phyloP scores from a whole-genome alignment of 2,113 vertebrate species.

The Salvelinus fontinalis region DNA sequence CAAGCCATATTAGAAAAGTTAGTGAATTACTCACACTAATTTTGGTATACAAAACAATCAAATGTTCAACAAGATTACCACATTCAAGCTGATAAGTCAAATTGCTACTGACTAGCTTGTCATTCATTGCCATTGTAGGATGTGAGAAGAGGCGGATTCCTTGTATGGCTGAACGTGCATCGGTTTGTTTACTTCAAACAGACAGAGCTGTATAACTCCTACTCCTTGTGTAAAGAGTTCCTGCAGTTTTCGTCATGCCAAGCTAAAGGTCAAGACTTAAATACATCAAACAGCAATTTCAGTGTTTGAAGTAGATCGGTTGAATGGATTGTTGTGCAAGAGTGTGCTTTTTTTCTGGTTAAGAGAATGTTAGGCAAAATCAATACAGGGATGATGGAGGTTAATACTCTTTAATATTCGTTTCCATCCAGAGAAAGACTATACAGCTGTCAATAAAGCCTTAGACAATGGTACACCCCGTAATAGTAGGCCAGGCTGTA shows the following conservation, averaged over 20 bases:
- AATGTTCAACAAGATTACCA: not conserved
- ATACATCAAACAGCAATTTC: not conserved
- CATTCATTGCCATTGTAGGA: not conserved
- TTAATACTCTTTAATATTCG: not conserved
- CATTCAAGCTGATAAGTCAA: not conserved
- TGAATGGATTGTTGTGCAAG: not conserved
- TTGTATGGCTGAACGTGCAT: not conserved
- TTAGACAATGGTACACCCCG: no score
- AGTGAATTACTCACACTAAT: not conserved
- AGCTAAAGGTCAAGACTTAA: conserved; percentile 2
- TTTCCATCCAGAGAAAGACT: not conserved
- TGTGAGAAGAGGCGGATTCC: not conserved
- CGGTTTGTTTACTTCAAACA: conserved; percentile 7
- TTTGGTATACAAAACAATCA: not conserved
- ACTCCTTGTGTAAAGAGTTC: not conserved
- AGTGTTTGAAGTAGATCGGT: not conserved
- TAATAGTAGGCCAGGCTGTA: no score
- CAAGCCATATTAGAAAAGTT: not conserved
- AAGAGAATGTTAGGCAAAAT: not conserved
- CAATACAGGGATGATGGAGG: not conserved
- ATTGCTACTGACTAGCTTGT: not conserved
- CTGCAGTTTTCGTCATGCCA: not conserved
- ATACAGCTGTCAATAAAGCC: not conserved
- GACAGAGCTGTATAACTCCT: not conserved
- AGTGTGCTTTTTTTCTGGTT: not conserved